Evolutionary conservation across 2,888 invertebrate genomes (phyloP), one percentile per base, ranked within the genome.

Genomic region (Dryobota labecula): DNA sequence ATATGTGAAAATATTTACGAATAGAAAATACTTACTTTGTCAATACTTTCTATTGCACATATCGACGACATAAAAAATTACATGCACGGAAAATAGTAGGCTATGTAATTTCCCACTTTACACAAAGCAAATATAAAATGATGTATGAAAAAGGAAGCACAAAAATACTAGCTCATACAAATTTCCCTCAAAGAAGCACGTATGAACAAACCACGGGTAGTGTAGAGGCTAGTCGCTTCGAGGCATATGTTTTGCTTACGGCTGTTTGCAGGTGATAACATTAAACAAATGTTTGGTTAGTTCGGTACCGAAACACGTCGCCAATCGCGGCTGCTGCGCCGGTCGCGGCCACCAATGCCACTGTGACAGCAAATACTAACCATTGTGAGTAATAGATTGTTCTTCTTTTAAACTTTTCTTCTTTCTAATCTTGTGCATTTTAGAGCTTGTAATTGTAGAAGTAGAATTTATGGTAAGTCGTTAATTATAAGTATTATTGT

Each of bases 251-350:
- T 94, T 88, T 91, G 94, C 94, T 95, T 93, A 90, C 69, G 66
- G 93, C 94, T 93, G 90, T 93, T 95, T 94, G 90, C 95, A 96
- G 95, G 94, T 95, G 95, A 95, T 96, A 95, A 96, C 93, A 95
- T 94, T 89, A 95, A 95, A 93, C 92, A 93, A 95, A 95, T 96
- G 94, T 95, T 95, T 95, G 93, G 92, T 94, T 96, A 96, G 96
- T 95, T 94, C 96, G 96, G 84, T 96, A 96, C 92, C 94, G 95
- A 83, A 94, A 93, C 86, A 89, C 94, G 82, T 70, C 85, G 78
- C 83, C 85, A 54, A 71, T 72, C 62, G 71, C 38, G 45, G 81
- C 72, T 53, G 69, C 68, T 27, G 56, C 74, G 53, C 69, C 84
- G 54, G 63, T 72, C 5, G 70, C 75, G 13, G 65, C 78, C 68